Conservation (phyloP, 2,797 vertebrate species). For the Pipistrellus kuhlii region DNA sequence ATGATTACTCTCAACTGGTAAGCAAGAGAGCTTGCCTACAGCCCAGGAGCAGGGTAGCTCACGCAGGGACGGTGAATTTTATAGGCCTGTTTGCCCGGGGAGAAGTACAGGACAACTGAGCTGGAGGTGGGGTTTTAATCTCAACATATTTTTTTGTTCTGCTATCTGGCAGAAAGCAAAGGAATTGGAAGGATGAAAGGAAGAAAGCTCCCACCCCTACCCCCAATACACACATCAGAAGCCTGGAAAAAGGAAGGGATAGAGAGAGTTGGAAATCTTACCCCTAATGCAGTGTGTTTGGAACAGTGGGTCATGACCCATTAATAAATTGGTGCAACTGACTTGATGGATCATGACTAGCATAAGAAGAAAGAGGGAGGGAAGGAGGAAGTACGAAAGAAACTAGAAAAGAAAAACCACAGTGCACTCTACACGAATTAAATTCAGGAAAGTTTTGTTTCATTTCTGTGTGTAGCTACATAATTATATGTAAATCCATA, state of each 20-base stretch:
- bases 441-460: background rate
- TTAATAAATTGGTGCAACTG: background rate
- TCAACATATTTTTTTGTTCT: background rate
- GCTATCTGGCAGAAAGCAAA: conserved; percentile 11
- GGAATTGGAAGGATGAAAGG: background rate
- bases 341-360: background rate
- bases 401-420: background rate
- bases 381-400: background rate
- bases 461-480: background rate
- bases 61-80: background rate
- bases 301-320: background rate
- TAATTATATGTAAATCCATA: background rate
- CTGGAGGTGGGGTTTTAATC: background rate
- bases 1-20: background rate
- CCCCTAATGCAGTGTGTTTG: background rate
- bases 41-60: background rate
- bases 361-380: background rate
- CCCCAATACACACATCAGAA: background rate
- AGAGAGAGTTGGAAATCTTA: background rate
- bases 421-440: background rate
- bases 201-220: background rate
- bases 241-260: background rate
- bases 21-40: background rate
- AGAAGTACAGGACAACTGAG: background rate
- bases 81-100: background rate